A percentile compares a stretch with the other conserved stretches of the same genome.
These are phyloP conservation scores for Dasypus novemcinctus DNA, from an alignment of 2,113 vertebrate species.

Conservation along the genomic window DNA sequence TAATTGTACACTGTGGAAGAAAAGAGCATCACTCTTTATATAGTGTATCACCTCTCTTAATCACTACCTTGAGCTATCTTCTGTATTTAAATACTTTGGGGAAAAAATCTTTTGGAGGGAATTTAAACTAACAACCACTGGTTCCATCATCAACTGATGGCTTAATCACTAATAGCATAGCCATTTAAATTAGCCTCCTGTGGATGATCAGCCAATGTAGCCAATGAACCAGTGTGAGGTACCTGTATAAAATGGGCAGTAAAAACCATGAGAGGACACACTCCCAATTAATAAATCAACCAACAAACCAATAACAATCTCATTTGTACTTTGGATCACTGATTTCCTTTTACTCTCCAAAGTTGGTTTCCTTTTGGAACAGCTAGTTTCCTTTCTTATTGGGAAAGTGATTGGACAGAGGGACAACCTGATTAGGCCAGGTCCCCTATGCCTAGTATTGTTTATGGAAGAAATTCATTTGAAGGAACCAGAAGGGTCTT, in stretches of 20 bases:
- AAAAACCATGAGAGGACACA: constrained; percentile 68
- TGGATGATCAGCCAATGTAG: constrained; percentile 67
- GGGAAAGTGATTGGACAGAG: neutral
- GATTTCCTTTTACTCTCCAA: neutral
- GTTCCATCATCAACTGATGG: constrained; percentile 67
- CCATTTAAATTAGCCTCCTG: constrained; percentile 73
- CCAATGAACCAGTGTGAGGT: constrained; percentile 62
- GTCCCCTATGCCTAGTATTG: neutral
- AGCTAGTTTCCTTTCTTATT: constrained; percentile 34
- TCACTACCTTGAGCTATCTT: constrained; percentile 43
- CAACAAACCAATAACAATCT: constrained; percentile 55
- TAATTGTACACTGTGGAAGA: constrained; percentile 44
- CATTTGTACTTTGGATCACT: constrained; percentile 55
- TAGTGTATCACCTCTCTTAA: neutral
- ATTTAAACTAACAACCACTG: constrained; percentile 67
- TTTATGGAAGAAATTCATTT: neutral
- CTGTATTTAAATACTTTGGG: constrained; percentile 54
- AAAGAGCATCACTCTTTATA: constrained; percentile 34
- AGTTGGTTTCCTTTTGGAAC: constrained; percentile 16
- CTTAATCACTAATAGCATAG: constrained; percentile 74
- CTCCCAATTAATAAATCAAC: constrained; percentile 70
- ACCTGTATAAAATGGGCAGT: constrained; percentile 74
- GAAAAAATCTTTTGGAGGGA: constrained; percentile 49
- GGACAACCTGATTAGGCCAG: neutral
- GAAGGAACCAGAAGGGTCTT: neutral